Conservation (phyloP, 2,113 vertebrate species). For the Atractosteus spatula region DNA sequence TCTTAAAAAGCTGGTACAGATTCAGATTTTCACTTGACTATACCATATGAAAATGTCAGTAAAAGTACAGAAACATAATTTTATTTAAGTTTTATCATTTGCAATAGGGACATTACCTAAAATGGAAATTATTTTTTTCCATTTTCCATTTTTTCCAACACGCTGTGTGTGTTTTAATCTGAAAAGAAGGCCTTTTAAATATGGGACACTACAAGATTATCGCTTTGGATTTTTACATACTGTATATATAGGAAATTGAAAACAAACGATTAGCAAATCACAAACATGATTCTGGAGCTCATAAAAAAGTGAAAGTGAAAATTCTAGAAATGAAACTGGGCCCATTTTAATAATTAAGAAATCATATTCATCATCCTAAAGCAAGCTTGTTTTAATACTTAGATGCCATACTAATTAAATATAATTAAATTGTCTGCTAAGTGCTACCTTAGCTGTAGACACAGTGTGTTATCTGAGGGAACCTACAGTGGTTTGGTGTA, state of each 20-base stretch:
- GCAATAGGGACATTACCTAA: too few relatives aligned
- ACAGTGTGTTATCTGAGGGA: too few relatives aligned
- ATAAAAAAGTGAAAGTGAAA: slow-evolving; percentile 30
- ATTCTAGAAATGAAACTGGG: slow-evolving; percentile 52
- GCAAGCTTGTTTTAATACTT: slow-evolving; percentile 25
- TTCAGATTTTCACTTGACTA: too few relatives aligned
- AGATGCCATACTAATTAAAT: slow-evolving; percentile 28
- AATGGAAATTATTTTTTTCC: too few relatives aligned
- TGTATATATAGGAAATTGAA: slow-evolving; percentile 47
- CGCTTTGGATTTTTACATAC: slow-evolving; percentile 39
- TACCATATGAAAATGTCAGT: too few relatives aligned
- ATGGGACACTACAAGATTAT: slow-evolving; percentile 59
- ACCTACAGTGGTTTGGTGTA: too few relatives aligned
- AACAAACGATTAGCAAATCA: slow-evolving; percentile 33
- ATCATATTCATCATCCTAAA: slow-evolving; percentile 41
- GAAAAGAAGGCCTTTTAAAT: slow-evolving; percentile 40
- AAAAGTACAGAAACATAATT: too few relatives aligned
- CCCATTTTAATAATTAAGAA: slow-evolving; percentile 52
- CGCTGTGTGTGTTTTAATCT: slow-evolving; percentile 39
- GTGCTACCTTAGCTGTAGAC: too few relatives aligned
- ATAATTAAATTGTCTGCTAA: slow-evolving; percentile 42
- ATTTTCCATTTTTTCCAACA: too few relatives aligned
- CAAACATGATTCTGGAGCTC: slow-evolving; percentile 25
- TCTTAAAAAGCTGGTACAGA: too few relatives aligned
- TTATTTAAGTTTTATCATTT: too few relatives aligned